A percentile compares a stretch with the other conserved stretches of the same genome.
Evolutionary conservation across 2,113 vertebrate genomes (phyloP).

Genomic region (Pygathrix nemaeus): DNA sequence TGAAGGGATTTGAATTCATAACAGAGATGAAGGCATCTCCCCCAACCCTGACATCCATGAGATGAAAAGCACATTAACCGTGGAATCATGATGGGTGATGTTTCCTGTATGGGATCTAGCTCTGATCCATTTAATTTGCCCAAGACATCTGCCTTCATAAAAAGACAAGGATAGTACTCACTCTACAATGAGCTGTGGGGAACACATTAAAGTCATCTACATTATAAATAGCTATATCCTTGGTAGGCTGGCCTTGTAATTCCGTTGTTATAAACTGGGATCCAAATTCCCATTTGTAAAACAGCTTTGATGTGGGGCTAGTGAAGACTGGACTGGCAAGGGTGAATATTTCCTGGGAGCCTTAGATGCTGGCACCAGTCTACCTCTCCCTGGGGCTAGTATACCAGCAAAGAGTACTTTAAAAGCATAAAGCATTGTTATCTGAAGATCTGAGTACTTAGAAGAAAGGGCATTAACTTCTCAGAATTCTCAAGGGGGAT

Average conservation of each 20-base stretch:
- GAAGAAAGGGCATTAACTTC: slow-evolving; percentile 22
- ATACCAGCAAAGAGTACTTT: slow-evolving; percentile 4
- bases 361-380: background rate
- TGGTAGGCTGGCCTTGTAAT: slow-evolving; percentile 51
- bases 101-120: background rate
- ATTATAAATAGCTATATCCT: slow-evolving; percentile 60
- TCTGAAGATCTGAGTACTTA: slow-evolving; percentile 21
- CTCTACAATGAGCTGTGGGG: slow-evolving; percentile 59
- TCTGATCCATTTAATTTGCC: slow-evolving; percentile 56
- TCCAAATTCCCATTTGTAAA: slow-evolving; percentile 66
- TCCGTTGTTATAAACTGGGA: slow-evolving; percentile 44
- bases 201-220: slow-evolving; percentile 64
- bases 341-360: slow-evolving; percentile 9
- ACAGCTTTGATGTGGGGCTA: slow-evolving; percentile 71
- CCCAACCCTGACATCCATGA: background rate
- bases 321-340: slow-evolving; percentile 41
- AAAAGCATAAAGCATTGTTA: background rate
- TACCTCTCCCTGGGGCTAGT: background rate
- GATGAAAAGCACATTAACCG: background rate
- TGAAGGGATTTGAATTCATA: background rate
- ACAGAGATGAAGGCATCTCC: background rate
- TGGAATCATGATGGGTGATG: background rate
- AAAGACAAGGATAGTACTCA: slow-evolving; percentile 28
- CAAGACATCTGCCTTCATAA: slow-evolving; percentile 43
- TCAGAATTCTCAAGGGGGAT: slow-evolving; percentile 30